phyloP scores from a whole-genome alignment of 2,113 vertebrate genomes.

The Anguilla japonica region DNA sequence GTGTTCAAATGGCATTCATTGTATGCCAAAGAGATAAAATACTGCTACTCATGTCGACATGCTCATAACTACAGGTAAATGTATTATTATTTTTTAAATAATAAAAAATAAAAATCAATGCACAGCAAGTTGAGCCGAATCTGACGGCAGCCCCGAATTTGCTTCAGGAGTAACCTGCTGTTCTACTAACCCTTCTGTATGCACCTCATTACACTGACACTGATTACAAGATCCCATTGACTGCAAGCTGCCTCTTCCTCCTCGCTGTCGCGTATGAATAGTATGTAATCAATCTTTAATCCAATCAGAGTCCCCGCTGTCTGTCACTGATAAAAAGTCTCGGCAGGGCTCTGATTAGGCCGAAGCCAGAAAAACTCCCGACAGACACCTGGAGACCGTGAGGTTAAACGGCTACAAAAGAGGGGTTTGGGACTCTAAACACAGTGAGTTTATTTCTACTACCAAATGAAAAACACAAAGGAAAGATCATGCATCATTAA shows the following conservation, averaged over 20 bases:
- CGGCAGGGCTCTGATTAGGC: constrained; percentile 73
- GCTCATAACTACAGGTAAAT: not conserved
- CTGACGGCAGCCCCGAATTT: constrained; percentile 1
- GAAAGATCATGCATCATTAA: not conserved
- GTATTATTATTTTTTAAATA: not conserved
- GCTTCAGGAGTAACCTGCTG: constrained; percentile 50
- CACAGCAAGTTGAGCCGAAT: constrained; percentile 30
- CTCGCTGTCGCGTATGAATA: constrained; percentile 71
- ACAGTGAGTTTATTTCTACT: not conserved
- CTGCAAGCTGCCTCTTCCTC: constrained; percentile 64
- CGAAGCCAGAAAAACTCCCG: constrained; percentile 62
- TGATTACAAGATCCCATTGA: constrained; percentile 83
- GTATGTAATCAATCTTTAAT: constrained; percentile 79
- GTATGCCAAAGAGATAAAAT: too few relatives aligned
- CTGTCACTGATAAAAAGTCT: constrained; percentile 75
- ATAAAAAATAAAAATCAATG: not conserved
- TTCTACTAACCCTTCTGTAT: constrained; percentile 60
- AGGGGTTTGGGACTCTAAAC: constrained; percentile 51
- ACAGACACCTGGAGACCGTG: constrained; percentile 56
- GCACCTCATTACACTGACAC: constrained; percentile 66
- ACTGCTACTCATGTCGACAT: too few relatives aligned
- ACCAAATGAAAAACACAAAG: not conserved
- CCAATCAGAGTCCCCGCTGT: constrained; percentile 77
- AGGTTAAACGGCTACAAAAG: constrained; percentile 59
- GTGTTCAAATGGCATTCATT: not conserved